phyloP scores from a whole-genome alignment of 2,113 vertebrate genomes.

The Pachycephala philippinensis region DNA sequence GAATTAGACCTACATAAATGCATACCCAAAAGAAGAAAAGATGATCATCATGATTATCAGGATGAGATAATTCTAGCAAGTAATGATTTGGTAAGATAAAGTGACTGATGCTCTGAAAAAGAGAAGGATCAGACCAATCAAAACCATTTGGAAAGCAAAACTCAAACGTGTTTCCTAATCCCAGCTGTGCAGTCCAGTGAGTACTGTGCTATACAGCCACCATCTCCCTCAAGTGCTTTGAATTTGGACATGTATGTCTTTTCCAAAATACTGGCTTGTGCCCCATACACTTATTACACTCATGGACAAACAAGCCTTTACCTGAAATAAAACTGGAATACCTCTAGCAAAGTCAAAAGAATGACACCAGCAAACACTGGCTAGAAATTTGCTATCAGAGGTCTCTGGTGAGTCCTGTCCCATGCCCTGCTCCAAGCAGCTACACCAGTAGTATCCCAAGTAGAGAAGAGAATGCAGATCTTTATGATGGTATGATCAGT shows the following conservation, averaged over 20 bases:
- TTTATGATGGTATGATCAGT: neutral
- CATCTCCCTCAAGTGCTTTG: neutral
- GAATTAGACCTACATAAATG: neutral
- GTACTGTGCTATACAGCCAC: neutral
- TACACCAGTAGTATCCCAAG: accelerated
- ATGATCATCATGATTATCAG: neutral
- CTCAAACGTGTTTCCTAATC: neutral
- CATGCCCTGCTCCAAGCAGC: neutral
- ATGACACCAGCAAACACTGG: neutral
- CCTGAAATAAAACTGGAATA: neutral
- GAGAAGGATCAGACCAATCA: neutral
- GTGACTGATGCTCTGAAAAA: neutral
- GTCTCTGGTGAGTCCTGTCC: neutral
- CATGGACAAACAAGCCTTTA: neutral
- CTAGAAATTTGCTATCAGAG: neutral
- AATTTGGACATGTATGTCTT: neutral
- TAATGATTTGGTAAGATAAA: neutral
- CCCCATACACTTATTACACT: accelerated
- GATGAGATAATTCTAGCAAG: neutral
- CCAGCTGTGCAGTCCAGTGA: neutral
- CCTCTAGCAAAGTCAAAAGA: neutral
- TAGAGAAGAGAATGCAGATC: neutral
- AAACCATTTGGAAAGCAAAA: neutral
- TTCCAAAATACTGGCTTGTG: neutral
- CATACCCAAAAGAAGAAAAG: neutral